Base-by-base conservation (phyloP, 2,113 vertebrate species). In the Pandion haliaetus region DNA sequence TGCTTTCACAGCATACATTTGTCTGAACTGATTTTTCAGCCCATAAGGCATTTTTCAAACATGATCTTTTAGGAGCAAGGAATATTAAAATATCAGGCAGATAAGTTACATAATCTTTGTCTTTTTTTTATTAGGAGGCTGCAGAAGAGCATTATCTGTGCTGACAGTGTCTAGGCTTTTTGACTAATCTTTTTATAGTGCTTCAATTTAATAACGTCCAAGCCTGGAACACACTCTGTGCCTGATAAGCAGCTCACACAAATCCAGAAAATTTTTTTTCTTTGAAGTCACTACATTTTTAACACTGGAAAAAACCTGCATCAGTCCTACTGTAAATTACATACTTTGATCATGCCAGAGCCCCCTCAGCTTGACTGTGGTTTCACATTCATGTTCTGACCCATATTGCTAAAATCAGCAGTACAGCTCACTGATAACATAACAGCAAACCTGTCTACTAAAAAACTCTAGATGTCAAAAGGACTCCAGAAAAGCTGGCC, bases 141-240 rank as follows among this genome's bases (percentile, higher is more conserved):
- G 79, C 54, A 94, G 86, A 96, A 94, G 28, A 95, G 69, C 70
- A 95, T 97, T 95, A 95, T 93, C 78, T 88, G 36, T 44, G 61
- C 36, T 95, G 85, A 92, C 87, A 97, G 79, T 71, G 54, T 86
- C 87, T 86, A 47, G 58, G 73, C 81, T 94, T 94, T 88, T 88
- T 89, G 71, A 97, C 93, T 95, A 90, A 96, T 97, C 65, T 96
- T 97, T 97, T 95, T 90, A 94, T 52, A 96, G 88, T 87, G 78
- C 78, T 94, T 88, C 93, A 92, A 66, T 86, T 96, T 90, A 97
- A 93, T 96, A 95, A 95, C 34, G 94, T 78, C 44, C 73, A 96
- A 82, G 58, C 76, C 62, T 87, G 62, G 69, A 96, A 94, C n/a
- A 80, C 25, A 78, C 21, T 81, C 67, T 38, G 25, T 81, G 76